phyloP scores from a whole-genome alignment of 1,140 invertebrate genomes.

The Brachionus angularis region DNA sequence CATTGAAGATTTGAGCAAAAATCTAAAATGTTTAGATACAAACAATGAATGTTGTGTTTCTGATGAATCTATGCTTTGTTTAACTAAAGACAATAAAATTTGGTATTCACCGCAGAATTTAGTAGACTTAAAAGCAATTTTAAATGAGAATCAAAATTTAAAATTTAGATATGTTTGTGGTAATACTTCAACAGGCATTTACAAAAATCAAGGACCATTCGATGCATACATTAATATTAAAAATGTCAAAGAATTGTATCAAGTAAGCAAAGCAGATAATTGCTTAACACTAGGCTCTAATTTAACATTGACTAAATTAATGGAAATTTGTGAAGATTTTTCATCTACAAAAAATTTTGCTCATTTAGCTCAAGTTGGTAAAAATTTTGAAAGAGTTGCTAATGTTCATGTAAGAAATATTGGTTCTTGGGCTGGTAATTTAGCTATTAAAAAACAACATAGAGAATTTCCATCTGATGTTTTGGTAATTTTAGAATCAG shows the following conservation, averaged over 20 bases:
- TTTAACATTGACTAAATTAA: not conserved
- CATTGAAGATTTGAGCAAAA: slow-evolving; percentile 53
- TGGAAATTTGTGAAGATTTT: not conserved
- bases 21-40: slow-evolving; percentile 6
- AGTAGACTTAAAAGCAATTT: not conserved
- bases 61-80: slow-evolving; percentile 54
- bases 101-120: slow-evolving; percentile 14
- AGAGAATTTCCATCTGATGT: slow-evolving; percentile 66
- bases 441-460: slow-evolving; percentile 70
- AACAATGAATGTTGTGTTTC: slow-evolving; percentile 47
- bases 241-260: not conserved
- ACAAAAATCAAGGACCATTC: slow-evolving; percentile 15
- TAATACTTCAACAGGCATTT: slow-evolving; percentile 34
- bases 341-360: not conserved
- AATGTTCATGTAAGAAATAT: slow-evolving; percentile 26
- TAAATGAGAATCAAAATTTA: slow-evolving; percentile 47
- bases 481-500: slow-evolving; percentile 13
- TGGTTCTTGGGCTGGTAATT: slow-evolving; percentile 70
- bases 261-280: not conserved
- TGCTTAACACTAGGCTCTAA: slow-evolving; percentile 1
- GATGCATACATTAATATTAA: slow-evolving; percentile 5
- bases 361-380: slow-evolving; percentile 18
- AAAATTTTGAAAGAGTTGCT: slow-evolving; percentile 24
- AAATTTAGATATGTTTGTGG: slow-evolving; percentile 1
- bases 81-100: not conserved